Conservation (phyloP, 1,140 invertebrate species). For the Delia radicum region DNA sequence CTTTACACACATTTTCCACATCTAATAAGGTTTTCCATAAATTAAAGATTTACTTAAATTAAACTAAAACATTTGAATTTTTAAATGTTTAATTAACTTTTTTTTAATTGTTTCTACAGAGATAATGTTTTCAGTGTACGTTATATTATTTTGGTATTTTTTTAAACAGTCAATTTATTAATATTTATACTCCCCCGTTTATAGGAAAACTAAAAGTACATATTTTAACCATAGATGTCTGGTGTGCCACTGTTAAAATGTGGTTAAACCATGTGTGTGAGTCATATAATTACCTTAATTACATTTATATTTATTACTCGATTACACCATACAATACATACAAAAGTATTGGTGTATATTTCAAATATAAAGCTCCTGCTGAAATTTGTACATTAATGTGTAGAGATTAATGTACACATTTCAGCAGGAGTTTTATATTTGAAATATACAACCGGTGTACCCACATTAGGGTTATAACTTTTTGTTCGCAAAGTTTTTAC, state of each 20-base stretch:
- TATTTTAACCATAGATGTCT: not conserved
- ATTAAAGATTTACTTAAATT: no score
- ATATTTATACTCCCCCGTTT: not conserved
- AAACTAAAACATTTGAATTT: no score
- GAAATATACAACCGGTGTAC: not conserved
- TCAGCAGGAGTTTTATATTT: not conserved
- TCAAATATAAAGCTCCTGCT: not conserved
- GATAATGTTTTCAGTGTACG: no score
- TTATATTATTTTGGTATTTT: no score
- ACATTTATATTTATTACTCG: not conserved
- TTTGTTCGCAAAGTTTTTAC: no score
- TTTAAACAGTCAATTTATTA: not conserved
- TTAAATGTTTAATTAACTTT: no score
- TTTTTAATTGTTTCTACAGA: no score
- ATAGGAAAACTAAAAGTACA: not conserved
- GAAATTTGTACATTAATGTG: not conserved
- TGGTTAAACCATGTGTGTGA: not conserved
- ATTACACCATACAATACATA: not conserved
- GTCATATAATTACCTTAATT: not conserved
- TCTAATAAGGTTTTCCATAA: no score
- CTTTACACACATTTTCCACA: no score
- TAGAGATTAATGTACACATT: not conserved
- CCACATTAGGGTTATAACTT: no score
- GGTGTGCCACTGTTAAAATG: not conserved
- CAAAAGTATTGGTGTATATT: not conserved